Evolutionary conservation across 2,888 invertebrate genomes (phyloP).

Genomic region (Callyntrura guangdongensis): DNA sequence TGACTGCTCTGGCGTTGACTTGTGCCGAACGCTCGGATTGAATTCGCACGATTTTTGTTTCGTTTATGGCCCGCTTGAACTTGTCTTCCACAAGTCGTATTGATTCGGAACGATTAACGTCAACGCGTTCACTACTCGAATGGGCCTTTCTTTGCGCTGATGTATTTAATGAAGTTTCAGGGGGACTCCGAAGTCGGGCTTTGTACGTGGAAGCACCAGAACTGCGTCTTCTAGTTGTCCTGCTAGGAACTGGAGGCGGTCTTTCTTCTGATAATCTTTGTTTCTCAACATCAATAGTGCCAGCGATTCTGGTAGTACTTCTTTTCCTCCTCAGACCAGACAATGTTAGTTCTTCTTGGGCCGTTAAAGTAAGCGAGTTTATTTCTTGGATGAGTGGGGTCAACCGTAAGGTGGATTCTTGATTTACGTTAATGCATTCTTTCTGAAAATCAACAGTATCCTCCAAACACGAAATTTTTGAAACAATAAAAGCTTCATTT

Average conservation of each 20-base stretch:
- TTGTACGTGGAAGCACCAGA: constrained; percentile 60
- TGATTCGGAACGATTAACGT: constrained; percentile 12
- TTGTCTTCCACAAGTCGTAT: constrained; percentile 70
- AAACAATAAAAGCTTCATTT: constrained; percentile 82
- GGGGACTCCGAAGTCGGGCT: constrained; percentile 48
- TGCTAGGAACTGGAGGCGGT: constrained; percentile 57
- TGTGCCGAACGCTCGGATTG: constrained; percentile 52
- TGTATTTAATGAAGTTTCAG: background rate
- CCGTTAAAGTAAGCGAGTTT: constrained; percentile 77
- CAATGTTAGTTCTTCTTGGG: constrained; percentile 65
- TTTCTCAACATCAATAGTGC: background rate
- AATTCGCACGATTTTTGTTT: constrained; percentile 77
- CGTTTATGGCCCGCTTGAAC: constrained; percentile 74
- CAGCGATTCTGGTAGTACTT: background rate
- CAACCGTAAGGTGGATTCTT: constrained; percentile 54
- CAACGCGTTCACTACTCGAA: background rate
- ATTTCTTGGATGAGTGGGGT: constrained; percentile 83
- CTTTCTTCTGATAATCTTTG: background rate
- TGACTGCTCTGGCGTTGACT: constrained; percentile 27
- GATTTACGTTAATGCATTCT: background rate
- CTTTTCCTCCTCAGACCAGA: constrained; percentile 55
- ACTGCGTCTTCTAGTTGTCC: constrained; percentile 42
- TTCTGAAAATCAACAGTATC: constrained; percentile 32
- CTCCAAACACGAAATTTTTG: constrained; percentile 65
- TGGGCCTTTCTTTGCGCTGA: background rate